Evolutionary conservation across 2,113 vertebrate species (phyloP), one percentile per base, ranked within the genome.

Genomic region (Passer domesticus): DNA sequence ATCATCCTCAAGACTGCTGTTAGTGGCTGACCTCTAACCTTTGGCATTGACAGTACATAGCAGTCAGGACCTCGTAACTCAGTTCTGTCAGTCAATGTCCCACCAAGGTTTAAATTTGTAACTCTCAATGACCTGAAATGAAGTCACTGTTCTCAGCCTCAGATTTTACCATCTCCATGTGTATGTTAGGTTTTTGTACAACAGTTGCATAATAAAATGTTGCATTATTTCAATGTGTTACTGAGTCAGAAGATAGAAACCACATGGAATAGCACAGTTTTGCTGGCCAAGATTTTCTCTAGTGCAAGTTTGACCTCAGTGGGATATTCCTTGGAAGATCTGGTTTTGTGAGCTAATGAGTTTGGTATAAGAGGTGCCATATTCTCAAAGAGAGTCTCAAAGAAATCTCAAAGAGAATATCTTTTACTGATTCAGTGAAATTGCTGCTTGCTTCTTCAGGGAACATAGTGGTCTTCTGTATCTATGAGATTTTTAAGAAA

Each of bases 171-270:
- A 37, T 74, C 72, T 80, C 76, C 0, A 4, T 20, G 56, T 77
- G 50, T 49, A n/a, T 5, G 1, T 37, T 49, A 80, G 41, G 67
- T 37, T 96, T 88, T 77, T 62, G 23, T 89, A 84, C 73, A 81
- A 91, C 50, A 24, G 50, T 94, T 96, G 87, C 80, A 59, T 83
- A 91, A 92, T 69, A 1, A 23, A 87, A 87, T 41, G 39, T 41
- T 41, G 39, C 39, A 59, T 30, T 62, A 77, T 39, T 80, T 91
- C 64, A 90, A 74, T 39, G 15, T 25, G 43, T 92, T 77, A 49
- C 79, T 92, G 72, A 90, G 68, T 91, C 58, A 66, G 50, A 56
- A 81, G 87, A 92, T 86, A 50, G 37, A 91, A 92, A 83, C 41
- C 91, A 94, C 52, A 73, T 83, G 79, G 93, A 66, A 90, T 9